These are phyloP conservation scores for Lithosia quadra DNA, from an alignment of 2,888 invertebrate genomes.

Conservation along the genomic window DNA sequence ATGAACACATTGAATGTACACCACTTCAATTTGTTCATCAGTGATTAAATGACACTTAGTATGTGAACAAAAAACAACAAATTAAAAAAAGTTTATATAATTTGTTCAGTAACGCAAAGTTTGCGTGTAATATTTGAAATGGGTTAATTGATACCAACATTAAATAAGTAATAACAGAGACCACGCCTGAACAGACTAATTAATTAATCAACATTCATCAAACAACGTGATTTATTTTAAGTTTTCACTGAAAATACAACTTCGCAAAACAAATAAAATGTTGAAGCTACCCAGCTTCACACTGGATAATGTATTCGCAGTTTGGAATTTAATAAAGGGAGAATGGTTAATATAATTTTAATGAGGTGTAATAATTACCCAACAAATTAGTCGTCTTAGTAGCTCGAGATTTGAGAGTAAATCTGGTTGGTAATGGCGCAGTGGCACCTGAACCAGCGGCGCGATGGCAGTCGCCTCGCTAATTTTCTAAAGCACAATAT, in stretches of 20 bases:
- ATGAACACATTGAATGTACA: neutral
- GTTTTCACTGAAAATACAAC: constrained; percentile 41
- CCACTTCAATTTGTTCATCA: too few relatives aligned
- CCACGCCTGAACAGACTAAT: constrained; percentile 47
- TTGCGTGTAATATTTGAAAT: constrained; percentile 33
- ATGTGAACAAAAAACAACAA: neutral
- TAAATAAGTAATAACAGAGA: constrained; percentile 51
- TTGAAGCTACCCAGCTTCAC: constrained; percentile 33
- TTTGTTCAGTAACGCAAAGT: constrained; percentile 22
- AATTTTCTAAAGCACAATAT: constrained; percentile 81
- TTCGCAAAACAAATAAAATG: constrained; percentile 44
- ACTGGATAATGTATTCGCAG: constrained; percentile 37
- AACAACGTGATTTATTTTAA: constrained; percentile 47
- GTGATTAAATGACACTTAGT: neutral
- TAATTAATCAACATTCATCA: constrained; percentile 55
- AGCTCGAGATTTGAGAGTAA: constrained; percentile 65
- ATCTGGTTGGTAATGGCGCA: constrained; percentile 76
- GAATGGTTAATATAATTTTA: constrained; percentile 69
- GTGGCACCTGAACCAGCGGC: constrained; percentile 73
- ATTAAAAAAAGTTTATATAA: neutral
- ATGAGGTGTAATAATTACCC: constrained; percentile 74
- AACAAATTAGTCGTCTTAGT: constrained; percentile 72
- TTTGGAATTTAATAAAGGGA: constrained; percentile 41
- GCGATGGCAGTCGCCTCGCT: constrained; percentile 65
- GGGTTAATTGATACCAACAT: constrained; percentile 44